These are phyloP conservation scores for Rhinella marina DNA, from an alignment of 2,797 vertebrate genomes.

Conservation along the genomic window DNA sequence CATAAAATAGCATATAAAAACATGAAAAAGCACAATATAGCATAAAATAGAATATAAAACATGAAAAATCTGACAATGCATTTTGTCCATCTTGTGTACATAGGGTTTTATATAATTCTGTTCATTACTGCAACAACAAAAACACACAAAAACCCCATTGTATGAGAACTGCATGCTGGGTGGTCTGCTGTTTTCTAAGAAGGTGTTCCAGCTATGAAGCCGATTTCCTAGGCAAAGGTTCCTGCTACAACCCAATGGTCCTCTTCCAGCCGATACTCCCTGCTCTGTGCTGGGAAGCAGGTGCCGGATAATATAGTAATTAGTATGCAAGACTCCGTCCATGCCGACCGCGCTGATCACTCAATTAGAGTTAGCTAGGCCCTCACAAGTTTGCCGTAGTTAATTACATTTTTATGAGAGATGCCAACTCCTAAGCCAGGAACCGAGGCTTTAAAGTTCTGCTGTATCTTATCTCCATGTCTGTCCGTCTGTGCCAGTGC, in stretches of 20 bases:
- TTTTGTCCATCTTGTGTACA: too few relatives aligned
- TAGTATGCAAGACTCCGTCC: slow-evolving; percentile 78
- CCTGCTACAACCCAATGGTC: background rate
- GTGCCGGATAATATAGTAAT: slow-evolving; percentile 78
- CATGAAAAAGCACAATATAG: too few relatives aligned
- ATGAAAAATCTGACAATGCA: too few relatives aligned
- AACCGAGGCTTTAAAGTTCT: slow-evolving; percentile 31
- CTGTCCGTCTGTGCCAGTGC: background rate
- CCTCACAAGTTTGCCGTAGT: slow-evolving; percentile 76
- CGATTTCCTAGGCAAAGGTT: background rate
- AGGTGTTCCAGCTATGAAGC: background rate
- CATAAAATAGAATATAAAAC: too few relatives aligned
- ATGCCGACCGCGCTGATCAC: slow-evolving; percentile 76
- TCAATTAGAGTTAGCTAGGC: slow-evolving; percentile 77
- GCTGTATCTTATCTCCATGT: slow-evolving; percentile 9
- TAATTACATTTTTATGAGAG: slow-evolving; percentile 77
- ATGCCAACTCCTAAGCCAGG: slow-evolving; percentile 63
- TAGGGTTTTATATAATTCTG: too few relatives aligned
- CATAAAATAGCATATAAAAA: too few relatives aligned
- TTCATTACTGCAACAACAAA: too few relatives aligned
- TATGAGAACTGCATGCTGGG: too few relatives aligned
- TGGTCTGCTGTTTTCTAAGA: background rate
- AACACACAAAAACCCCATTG: too few relatives aligned
- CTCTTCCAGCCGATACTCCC: slow-evolving; percentile 46
- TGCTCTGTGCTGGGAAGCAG: slow-evolving; percentile 69